Percentiles rank a stretch among this genome's conserved stretches.
Evolutionary conservation across 2,113 vertebrate genomes (phyloP).

Genomic region (Rhinichthys klamathensis): DNA sequence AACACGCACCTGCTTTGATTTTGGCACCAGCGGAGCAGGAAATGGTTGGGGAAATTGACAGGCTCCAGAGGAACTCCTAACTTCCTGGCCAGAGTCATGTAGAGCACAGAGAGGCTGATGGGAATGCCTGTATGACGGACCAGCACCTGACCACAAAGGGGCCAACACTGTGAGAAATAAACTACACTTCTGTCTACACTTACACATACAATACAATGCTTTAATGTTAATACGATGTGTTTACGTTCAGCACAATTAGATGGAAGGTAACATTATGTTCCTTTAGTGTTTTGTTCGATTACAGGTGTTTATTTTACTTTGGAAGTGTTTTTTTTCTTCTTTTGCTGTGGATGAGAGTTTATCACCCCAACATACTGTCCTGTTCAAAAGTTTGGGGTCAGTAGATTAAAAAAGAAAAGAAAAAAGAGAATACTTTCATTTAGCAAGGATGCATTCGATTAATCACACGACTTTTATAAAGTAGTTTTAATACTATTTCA

Average conservation of each 20-base stretch:
- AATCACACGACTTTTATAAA: background rate
- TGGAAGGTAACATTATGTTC: background rate
- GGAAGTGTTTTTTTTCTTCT: background rate
- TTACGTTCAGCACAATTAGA: background rate
- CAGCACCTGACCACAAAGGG: slow-evolving; percentile 83
- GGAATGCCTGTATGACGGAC: slow-evolving; percentile 91
- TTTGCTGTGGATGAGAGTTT: background rate
- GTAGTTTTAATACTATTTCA: background rate
- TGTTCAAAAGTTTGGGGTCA: background rate
- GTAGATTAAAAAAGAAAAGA: background rate
- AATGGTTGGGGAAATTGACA: slow-evolving; percentile 97
- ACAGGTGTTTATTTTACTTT: background rate
- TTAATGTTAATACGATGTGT: background rate
- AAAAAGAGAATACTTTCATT: background rate
- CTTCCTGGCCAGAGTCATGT: slow-evolving; percentile 88
- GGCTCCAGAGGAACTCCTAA: slow-evolving; percentile 91
- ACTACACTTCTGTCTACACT: background rate
- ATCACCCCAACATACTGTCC: background rate
- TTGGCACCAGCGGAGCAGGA: slow-evolving; percentile 94
- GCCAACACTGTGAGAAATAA: background rate
- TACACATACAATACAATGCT: background rate
- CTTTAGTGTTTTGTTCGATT: background rate
- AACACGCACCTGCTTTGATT: slow-evolving; percentile 81
- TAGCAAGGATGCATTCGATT: background rate
- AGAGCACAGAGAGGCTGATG: slow-evolving; percentile 95